phyloP scores from a whole-genome alignment of 2,888 invertebrate genomes.

The Acronicta leporina region DNA sequence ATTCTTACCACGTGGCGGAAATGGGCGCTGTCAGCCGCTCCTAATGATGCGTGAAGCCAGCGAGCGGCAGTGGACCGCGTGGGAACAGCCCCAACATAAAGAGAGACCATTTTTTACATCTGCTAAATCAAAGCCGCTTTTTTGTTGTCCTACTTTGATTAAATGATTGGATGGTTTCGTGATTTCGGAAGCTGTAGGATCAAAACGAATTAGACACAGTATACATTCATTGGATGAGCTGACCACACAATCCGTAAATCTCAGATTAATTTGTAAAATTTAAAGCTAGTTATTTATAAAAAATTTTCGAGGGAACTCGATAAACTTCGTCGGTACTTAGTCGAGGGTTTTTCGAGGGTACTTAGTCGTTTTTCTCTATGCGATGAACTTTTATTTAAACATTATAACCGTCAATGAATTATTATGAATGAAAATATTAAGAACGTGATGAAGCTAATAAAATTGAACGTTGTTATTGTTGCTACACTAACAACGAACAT shows the following conservation, averaged over 20 bases:
- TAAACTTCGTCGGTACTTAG: no score
- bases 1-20: slow-evolving; percentile 78
- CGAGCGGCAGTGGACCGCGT: slow-evolving; percentile 75
- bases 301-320: no score
- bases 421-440: slow-evolving; percentile 7
- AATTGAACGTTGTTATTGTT: slow-evolving; percentile 16
- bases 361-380: no score
- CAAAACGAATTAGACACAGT: slow-evolving; percentile 2
- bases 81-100: slow-evolving; percentile 67
- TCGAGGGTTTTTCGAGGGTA: no score
- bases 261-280: neutral
- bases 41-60: slow-evolving; percentile 78
- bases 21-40: slow-evolving; percentile 77
- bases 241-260: neutral
- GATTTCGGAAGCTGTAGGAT: slow-evolving; percentile 22
- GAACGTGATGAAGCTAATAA: slow-evolving; percentile 10
- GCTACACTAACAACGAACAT: neutral
- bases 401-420: neutral
- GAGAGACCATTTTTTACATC: slow-evolving; percentile 52
- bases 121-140: slow-evolving; percentile 38
- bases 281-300: neutral
- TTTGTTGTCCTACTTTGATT: slow-evolving; percentile 42
- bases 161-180: slow-evolving; percentile 31
- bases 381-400: neutral
- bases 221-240: neutral